Base-by-base conservation (phyloP, 2,888 invertebrate species). In the Vandiemenella viatica region DNA sequence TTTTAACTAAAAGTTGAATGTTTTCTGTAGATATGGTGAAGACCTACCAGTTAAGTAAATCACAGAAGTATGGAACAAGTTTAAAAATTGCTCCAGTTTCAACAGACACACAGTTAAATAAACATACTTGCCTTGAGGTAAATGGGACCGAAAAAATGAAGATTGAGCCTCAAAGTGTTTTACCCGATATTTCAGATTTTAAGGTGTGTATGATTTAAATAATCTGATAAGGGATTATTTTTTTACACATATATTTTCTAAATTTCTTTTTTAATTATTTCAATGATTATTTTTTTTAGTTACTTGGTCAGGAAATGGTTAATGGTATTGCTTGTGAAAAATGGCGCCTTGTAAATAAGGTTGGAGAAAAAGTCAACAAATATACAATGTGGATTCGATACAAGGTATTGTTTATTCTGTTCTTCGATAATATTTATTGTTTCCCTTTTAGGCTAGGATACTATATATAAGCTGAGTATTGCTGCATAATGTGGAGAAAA, bases 381-480 rank as follows among this genome's bases (percentile, higher is more conserved):
- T 95, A 93, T 63, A 84, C 83, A 0, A 76, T 93, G 71, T 93
- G 90, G 88, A 74, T 92, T 46, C 76, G 79, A 43, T 83, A 79
- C 60, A 79, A 75, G 72, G 81, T 70, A 59, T 57, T 56, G n/a
- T 50, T 20, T 18, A 21, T 4, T 43, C 26, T 23, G 6, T 23
- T 8, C 6, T 23, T 23, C 3, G 10, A 13, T 32, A 32, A 32
- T 32, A 32, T 32, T 10, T 13, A 20, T 19, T 5, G 20, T 4
- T 32, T 13, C n/a, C 3, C 32, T 32, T 2, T 32, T 32, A 2
- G n/a, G 26, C 6, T 10, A n/a, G n/a, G n/a, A n/a, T n/a, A n/a
- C n/a, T n/a, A n/a, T n/a, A n/a, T n/a, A n/a, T n/a, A n/a, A n/a
- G n/a, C n/a, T n/a, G n/a, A n/a, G n/a, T n/a, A n/a, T n/a, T n/a